These are phyloP conservation scores for Champsocephalus esox DNA, from an alignment of 2,797 vertebrate species.

Conservation along the genomic window DNA sequence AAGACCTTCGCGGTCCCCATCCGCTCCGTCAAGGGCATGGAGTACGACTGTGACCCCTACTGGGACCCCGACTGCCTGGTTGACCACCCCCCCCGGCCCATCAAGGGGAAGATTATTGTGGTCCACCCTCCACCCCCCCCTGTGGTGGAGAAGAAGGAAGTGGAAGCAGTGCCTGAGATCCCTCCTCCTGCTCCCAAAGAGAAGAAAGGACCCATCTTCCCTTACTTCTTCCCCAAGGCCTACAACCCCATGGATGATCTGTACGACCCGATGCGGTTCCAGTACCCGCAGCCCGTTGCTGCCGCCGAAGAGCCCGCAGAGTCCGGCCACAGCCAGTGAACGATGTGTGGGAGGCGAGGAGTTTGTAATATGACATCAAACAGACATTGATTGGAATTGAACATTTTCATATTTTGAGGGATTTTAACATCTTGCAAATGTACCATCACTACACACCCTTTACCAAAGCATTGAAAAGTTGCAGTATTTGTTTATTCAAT, in stretches of 20 bases:
- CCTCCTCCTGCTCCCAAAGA: slow-evolving; percentile 58
- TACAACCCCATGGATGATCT: slow-evolving; percentile 81
- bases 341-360: neutral
- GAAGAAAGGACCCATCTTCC: slow-evolving; percentile 72
- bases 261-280: slow-evolving; percentile 80
- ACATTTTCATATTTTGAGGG: slow-evolving; percentile 25
- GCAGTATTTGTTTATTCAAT: slow-evolving; percentile 9
- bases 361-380: slow-evolving; percentile 25
- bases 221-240: slow-evolving; percentile 64
- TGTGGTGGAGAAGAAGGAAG: slow-evolving; percentile 63
- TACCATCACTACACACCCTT: slow-evolving; percentile 7
- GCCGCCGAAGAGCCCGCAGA: slow-evolving; percentile 69
- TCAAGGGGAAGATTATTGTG: slow-evolving; percentile 72
- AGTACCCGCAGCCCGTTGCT: slow-evolving; percentile 76
- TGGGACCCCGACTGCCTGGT: slow-evolving; percentile 88
- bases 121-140: slow-evolving; percentile 57
- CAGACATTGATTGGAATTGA: slow-evolving; percentile 46
- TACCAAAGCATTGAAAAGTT: slow-evolving; percentile 22
- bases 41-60: slow-evolving; percentile 88
- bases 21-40: slow-evolving; percentile 81
- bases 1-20: slow-evolving; percentile 73
- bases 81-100: slow-evolving; percentile 78
- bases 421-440: slow-evolving; percentile 11
- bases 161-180: slow-evolving; percentile 59
- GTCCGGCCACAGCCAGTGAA: slow-evolving; percentile 58